Evolutionary conservation across 1,140 invertebrate genomes (phyloP), one percentile per base, ranked within the genome.

Genomic region (Eumeta japonica): DNA sequence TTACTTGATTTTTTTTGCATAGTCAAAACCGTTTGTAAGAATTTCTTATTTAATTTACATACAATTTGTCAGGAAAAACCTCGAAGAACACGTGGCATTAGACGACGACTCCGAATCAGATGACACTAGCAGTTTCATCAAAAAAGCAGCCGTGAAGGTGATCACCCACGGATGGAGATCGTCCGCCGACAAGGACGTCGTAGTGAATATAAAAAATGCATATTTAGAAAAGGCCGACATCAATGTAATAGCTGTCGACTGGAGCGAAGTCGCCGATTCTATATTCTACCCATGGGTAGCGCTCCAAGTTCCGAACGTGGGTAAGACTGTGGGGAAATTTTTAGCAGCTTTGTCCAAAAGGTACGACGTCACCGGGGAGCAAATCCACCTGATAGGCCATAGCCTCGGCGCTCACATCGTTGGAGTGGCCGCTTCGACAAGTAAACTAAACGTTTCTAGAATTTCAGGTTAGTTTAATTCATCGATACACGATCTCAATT

Each of bases 401-500:
- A 91, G 88, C 46, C 74, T 94, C 9, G 90, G 90, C 4, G 88
- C 89, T 0, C 90, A 94, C 40, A 82, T 91, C 11, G 85, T 87
- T 39, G 90, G 90, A 5, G 88, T 88, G 55, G 83, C 87, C 0
- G 89, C 87, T 0, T 62, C 62, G 16, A 55, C 67, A 19, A 53
- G 77, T 2, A 75, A 60, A 35, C 59, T 66, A 20, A 74, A 75
- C 3, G 74, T 84, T 1, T 71, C 67, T n/a, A 68, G 83, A 50
- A 67, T 85, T 2, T 84, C 83, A 0, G 79, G 77, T 61, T 38
- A 37, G 19, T 17, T n/a, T n/a, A 24, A n/a, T 24, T n/a, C 20
- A 7, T 7, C 7, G 20, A 24, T 7, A n/a, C 7, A n/a, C 20
- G n/a, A n/a, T 24, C 20, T 24, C 20, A 24, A 7, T 24, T 24